Conservation (phyloP, 2,888 invertebrate species). For the Phyto melanocephala region DNA sequence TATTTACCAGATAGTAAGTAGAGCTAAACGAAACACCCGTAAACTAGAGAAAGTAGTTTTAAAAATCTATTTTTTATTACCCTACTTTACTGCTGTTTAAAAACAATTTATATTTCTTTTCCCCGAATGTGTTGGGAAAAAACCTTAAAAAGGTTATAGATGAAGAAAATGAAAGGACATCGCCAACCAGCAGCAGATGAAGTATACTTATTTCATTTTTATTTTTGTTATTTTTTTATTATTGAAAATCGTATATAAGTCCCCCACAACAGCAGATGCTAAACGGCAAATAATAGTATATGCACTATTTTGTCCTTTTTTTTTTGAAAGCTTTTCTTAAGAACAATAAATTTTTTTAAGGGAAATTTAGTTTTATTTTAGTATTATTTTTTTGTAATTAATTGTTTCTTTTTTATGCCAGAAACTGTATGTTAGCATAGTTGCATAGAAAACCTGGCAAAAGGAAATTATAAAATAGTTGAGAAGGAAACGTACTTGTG, state of each 20-base stretch:
- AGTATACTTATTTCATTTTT: neutral
- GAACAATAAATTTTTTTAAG: conserved; percentile 27
- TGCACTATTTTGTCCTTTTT: conserved; percentile 9
- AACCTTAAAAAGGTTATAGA: conserved; percentile 39
- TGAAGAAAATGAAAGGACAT: conserved; percentile 23
- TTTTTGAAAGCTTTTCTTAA: neutral
- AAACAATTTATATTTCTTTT: conserved; percentile 60
- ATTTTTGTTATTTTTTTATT: neutral
- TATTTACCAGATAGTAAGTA: conserved; percentile 25
- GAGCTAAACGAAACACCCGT: neutral
- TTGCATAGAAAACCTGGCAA: neutral
- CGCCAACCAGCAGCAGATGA: neutral
- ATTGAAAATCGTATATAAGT: conserved; percentile 46
- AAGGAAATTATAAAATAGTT: conserved; percentile 20
- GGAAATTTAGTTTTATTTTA: conserved; percentile 19
- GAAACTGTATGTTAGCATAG: neutral
- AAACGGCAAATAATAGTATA: conserved; percentile 53
- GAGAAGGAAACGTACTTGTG: conserved; percentile 26
- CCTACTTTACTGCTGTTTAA: conserved; percentile 56
- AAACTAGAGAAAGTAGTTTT: conserved; percentile 26
- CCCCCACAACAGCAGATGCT: conserved; percentile 52
- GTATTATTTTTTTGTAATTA: conserved; percentile 2
- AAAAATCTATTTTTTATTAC: conserved; percentile 51
- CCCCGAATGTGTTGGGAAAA: conserved; percentile 38
- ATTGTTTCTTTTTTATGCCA: conserved; percentile 15